Conservation (phyloP, 1,140 invertebrate genomes). For the Ceratosolen fusciceps region DNA sequence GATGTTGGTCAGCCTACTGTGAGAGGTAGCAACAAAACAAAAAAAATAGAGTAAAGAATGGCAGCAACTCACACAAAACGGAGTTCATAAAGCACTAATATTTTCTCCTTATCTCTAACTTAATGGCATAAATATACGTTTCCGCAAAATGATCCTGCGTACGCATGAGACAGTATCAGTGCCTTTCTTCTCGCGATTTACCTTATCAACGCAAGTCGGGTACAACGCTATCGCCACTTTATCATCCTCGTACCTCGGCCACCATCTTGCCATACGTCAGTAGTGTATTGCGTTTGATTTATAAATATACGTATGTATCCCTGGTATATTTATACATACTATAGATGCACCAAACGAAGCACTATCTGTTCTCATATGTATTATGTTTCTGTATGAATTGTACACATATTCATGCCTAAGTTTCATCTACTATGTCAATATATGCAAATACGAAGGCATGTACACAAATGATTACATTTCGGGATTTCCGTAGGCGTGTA, state of each 20-base stretch:
- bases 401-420: too few species aligned
- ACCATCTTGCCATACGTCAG: slow-evolving; percentile 39
- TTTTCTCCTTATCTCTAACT: neutral
- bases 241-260: slow-evolving; percentile 28
- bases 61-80: neutral
- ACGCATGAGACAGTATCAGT: neutral
- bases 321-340: too few species aligned
- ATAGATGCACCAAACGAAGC: too few species aligned
- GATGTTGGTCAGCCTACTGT: neutral
- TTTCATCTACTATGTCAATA: too few species aligned
- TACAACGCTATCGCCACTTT: slow-evolving; percentile 15
- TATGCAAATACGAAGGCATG: too few species aligned
- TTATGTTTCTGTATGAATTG: too few species aligned
- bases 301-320: too few species aligned
- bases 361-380: too few species aligned
- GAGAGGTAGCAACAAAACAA: neutral
- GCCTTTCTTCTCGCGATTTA: neutral
- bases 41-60: neutral
- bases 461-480: too few species aligned
- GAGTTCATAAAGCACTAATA: neutral
- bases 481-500: too few species aligned
- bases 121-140: neutral
- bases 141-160: neutral
- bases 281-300: too few species aligned
- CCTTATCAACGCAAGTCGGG: slow-evolving; percentile 23